phyloP scores from a whole-genome alignment of 2,797 vertebrate species.

The Parauchenoglanis ngamensis region DNA sequence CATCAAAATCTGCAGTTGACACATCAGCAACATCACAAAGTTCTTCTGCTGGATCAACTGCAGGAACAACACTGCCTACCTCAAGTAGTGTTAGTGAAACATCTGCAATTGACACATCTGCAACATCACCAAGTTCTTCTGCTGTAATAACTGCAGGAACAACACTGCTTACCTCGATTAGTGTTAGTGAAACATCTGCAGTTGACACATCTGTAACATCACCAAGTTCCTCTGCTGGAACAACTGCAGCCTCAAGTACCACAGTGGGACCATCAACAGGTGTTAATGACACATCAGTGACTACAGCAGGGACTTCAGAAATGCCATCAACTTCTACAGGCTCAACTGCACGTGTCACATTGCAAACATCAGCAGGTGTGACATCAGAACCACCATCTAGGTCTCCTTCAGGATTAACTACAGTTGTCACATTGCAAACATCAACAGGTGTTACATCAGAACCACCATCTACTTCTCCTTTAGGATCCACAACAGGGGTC shows the following conservation, averaged over 20 bases:
- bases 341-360: not conserved
- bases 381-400: not conserved
- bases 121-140: not conserved
- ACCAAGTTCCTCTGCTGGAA: not conserved
- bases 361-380: not conserved
- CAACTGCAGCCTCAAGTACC: not conserved
- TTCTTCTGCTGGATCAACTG: not conserved
- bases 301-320: not conserved
- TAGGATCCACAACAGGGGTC: not conserved
- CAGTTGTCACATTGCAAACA: not conserved
- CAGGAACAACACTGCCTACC: not conserved
- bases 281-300: not conserved
- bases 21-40: not conserved
- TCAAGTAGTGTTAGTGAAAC: not conserved
- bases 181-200: not conserved
- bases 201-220: not conserved
- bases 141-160: not conserved
- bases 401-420: not conserved
- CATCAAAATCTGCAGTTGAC: too few species aligned
- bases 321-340: not conserved
- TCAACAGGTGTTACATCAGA: not conserved
- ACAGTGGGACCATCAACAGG: not conserved
- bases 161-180: not conserved
- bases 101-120: not conserved
- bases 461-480: not conserved